phyloP scores from a whole-genome alignment of 2,113 vertebrate species.

The Scophthalmus maximus region DNA sequence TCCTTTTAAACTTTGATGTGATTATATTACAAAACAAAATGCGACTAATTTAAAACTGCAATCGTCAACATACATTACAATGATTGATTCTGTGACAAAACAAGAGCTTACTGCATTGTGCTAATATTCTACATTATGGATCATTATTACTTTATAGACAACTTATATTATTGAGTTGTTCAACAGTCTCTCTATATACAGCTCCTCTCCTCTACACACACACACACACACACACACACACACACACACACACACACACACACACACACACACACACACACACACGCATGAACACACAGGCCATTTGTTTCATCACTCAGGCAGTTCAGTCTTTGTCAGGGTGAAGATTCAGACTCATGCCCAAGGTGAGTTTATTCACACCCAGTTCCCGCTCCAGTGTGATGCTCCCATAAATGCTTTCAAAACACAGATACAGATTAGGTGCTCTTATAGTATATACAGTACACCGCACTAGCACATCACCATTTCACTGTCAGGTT shows the following conservation, averaged over 20 bases:
- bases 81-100: not conserved
- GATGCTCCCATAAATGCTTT: not conserved
- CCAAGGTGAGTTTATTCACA: conserved; percentile 32
- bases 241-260: not conserved
- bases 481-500: no score
- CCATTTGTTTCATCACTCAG: conserved; percentile 32
- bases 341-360: conserved; percentile 13
- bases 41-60: not conserved
- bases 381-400: not conserved
- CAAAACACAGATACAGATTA: not conserved
- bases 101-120: not conserved
- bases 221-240: conserved; percentile 12
- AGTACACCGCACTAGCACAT: no score
- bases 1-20: not conserved
- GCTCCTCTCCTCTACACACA: not conserved
- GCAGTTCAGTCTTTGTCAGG: conserved; percentile 43
- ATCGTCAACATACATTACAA: not conserved
- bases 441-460: no score
- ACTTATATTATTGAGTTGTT: no score
- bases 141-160: no score
- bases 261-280: conserved; percentile 4
- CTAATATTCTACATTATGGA: conserved; percentile 5
- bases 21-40: conserved; percentile 6
- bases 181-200: no score
- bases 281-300: conserved; percentile 6